phyloP scores from a whole-genome alignment of 2,888 invertebrate species.

The Stramonita haemastoma region DNA sequence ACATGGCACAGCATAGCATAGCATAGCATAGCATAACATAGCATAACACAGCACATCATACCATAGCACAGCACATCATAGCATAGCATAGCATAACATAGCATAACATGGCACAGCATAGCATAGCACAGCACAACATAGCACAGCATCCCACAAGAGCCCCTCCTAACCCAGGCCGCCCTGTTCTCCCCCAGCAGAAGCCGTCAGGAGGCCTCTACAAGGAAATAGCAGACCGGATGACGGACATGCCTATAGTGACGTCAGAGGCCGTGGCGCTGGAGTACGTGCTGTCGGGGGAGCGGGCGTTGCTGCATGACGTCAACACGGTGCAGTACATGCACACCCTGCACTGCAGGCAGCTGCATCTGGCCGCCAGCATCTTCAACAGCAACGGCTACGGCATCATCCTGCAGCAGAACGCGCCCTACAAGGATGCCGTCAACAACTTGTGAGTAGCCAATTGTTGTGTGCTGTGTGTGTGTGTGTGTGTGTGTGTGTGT shows the following conservation, averaged over 20 bases:
- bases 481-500: constrained; percentile 28
- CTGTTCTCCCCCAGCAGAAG: constrained; percentile 51
- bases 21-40: too few species aligned
- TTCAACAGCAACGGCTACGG: constrained; percentile 48
- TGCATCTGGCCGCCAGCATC: constrained; percentile 39
- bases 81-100: not conserved
- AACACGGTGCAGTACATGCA: constrained; percentile 43
- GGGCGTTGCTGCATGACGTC: constrained; percentile 33
- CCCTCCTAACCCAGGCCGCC: not conserved
- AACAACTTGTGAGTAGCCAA: not conserved
- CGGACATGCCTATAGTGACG: constrained; percentile 49
- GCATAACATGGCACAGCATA: not conserved
- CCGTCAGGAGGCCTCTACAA: constrained; percentile 51
- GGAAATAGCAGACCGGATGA: constrained; percentile 52
- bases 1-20: too few species aligned
- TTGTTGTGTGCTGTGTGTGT: constrained; percentile 14
- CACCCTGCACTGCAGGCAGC: constrained; percentile 36
- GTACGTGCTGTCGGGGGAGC: constrained; percentile 36
- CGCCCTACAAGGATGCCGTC: constrained; percentile 37
- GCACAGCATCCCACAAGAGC: not conserved
- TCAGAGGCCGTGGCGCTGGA: constrained; percentile 50
- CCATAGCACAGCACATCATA: too few species aligned
- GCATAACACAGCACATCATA: too few species aligned
- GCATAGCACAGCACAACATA: not conserved
- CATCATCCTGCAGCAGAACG: constrained; percentile 41